These are phyloP conservation scores for Drosophila lacertosa DNA, from an alignment of 1,140 invertebrate genomes.

Conservation along the genomic window DNA sequence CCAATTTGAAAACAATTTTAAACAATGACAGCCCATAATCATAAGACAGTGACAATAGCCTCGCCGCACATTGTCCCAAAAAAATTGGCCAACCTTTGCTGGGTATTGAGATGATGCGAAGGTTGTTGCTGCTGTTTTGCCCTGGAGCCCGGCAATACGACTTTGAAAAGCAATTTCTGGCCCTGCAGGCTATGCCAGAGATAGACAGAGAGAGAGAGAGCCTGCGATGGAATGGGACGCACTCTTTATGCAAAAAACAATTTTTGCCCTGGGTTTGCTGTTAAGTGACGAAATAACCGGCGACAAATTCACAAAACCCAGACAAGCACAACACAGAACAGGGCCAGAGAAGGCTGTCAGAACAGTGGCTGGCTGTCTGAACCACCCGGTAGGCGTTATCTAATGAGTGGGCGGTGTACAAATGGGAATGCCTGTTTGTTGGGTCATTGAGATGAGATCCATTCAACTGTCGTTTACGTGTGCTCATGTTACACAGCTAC, in stretches of 20 bases:
- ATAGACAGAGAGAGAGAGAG: too few species aligned
- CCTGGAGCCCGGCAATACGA: not conserved
- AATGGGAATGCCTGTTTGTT: slow-evolving; percentile 22
- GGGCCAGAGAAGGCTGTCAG: slow-evolving; percentile 36
- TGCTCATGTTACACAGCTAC: slow-evolving; percentile 26
- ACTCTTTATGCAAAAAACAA: slow-evolving; percentile 49
- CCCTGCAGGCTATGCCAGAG: not conserved
- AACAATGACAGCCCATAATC: slow-evolving; percentile 28
- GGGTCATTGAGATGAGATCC: slow-evolving; percentile 60
- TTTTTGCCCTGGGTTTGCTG: slow-evolving; percentile 24
- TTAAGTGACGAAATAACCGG: slow-evolving; percentile 45
- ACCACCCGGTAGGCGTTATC: slow-evolving; percentile 34
- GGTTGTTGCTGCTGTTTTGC: not conserved
- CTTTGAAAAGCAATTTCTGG: slow-evolving; percentile 15
- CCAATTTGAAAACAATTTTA: slow-evolving; percentile 35
- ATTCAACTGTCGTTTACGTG: slow-evolving; percentile 64
- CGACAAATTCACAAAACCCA: slow-evolving; percentile 21
- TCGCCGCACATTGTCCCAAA: slow-evolving; percentile 5
- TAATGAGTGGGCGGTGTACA: slow-evolving; percentile 54
- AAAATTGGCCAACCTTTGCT: slow-evolving; percentile 25
- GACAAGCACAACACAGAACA: slow-evolving; percentile 6
- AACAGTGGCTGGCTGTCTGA: slow-evolving; percentile 19
- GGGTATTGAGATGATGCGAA: slow-evolving; percentile 2
- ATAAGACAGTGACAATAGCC: slow-evolving; percentile 4
- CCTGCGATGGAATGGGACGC: not conserved